These are phyloP conservation scores for Leptinotarsa texana DNA, from an alignment of 1,140 invertebrate species.

Conservation along the genomic window DNA sequence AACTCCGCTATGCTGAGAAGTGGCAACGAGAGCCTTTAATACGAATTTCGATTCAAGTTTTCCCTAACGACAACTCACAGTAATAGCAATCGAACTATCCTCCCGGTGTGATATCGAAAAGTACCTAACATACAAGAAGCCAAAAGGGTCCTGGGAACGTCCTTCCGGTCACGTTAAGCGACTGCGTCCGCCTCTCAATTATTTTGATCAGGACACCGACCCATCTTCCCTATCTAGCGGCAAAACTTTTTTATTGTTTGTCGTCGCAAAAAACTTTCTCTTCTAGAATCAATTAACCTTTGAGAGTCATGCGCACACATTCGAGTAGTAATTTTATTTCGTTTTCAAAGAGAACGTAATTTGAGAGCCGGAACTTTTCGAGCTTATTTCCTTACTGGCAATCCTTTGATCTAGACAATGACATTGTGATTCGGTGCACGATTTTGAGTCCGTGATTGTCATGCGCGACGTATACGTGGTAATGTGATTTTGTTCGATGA, in stretches of 20 bases:
- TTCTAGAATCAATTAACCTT: conserved; percentile 18
- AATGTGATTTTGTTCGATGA: not conserved
- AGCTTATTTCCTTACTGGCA: not conserved
- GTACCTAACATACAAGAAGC: too few species aligned
- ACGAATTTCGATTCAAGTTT: too few species aligned
- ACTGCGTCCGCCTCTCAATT: too few species aligned
- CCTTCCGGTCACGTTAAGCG: too few species aligned
- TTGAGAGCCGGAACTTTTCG: conserved; percentile 15
- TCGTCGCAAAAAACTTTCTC: conserved; percentile 5
- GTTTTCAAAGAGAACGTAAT: conserved; percentile 9
- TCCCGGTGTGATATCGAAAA: too few species aligned
- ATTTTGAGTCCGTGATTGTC: not conserved
- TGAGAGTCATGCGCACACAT: conserved; percentile 7
- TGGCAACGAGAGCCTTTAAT: too few species aligned
- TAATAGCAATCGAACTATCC: too few species aligned
- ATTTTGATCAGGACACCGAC: too few species aligned
- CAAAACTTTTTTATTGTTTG: not conserved
- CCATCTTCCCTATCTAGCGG: not conserved
- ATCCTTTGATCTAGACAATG: conserved; percentile 18
- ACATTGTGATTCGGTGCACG: conserved; percentile 12
- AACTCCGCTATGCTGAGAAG: too few species aligned
- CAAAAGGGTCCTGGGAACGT: too few species aligned
- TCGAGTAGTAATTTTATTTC: conserved; percentile 12
- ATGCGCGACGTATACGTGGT: not conserved
- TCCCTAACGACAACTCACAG: too few species aligned